Conservation (phyloP, 2,888 invertebrate genomes). For the Molorchus minor region DNA sequence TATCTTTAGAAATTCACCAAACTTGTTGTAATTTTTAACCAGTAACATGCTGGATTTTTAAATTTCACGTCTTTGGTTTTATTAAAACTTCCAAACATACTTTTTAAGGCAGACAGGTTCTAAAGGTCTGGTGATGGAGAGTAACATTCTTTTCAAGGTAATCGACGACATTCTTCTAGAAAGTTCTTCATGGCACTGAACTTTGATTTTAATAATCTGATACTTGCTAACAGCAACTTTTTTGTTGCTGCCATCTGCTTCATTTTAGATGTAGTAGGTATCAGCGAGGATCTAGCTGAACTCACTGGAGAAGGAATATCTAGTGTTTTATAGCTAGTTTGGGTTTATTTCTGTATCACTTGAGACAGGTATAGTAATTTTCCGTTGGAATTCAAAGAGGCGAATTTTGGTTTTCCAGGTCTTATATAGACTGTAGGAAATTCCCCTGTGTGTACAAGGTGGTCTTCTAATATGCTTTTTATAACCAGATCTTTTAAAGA, state of each 20-base stretch:
- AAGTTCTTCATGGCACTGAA: slow-evolving; percentile 74
- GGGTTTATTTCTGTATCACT: slow-evolving; percentile 19
- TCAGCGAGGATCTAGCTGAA: too few relatives aligned
- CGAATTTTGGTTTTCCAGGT: slow-evolving; percentile 77
- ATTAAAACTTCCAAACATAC: slow-evolving; percentile 83
- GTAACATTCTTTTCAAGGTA: slow-evolving; percentile 71
- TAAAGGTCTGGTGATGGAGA: slow-evolving; percentile 72
- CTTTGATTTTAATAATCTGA: slow-evolving; percentile 61
- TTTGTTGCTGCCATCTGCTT: too few relatives aligned
- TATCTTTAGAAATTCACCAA: slow-evolving; percentile 78
- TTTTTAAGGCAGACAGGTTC: slow-evolving; percentile 74
- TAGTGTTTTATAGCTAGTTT: background rate
- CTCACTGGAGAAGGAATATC: too few relatives aligned
- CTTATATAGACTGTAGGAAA: slow-evolving; percentile 86
- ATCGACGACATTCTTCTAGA: slow-evolving; percentile 71
- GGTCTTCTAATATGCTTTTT: slow-evolving; percentile 73
- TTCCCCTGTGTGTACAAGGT: slow-evolving; percentile 70
- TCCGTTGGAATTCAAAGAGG: slow-evolving; percentile 44
- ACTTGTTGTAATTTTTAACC: slow-evolving; percentile 87
- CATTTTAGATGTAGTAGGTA: slow-evolving; percentile 4
- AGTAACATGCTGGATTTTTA: slow-evolving; percentile 86
- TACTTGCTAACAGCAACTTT: slow-evolving; percentile 22
- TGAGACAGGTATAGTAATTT: slow-evolving; percentile 43
- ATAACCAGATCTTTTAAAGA: slow-evolving; percentile 85
- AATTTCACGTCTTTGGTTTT: slow-evolving; percentile 78